Evolutionary conservation across 2,113 vertebrate genomes (phyloP), one percentile per base, ranked within the genome.

Genomic region (Salvelinus fontinalis): DNA sequence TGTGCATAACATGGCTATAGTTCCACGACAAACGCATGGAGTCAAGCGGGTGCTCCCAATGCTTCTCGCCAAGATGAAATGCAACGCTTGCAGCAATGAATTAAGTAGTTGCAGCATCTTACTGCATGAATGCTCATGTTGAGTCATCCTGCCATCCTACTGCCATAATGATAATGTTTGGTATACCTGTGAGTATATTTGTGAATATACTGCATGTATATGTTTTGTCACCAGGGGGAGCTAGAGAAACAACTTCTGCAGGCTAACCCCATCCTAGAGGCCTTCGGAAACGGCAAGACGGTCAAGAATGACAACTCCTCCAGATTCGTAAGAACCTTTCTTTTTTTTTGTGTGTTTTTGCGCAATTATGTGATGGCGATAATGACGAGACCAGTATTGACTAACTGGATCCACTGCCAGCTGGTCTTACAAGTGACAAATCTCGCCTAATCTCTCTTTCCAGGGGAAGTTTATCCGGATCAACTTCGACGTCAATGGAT

Each of bases 281-380:
- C 98, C 82, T 99, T 99, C 62, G 98, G 97, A 87, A 99, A 99
- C 2, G 98, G 95, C 87, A 99, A 99, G 89, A 99, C 98, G 0
- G 97, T 99, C 85, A 99, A 99, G 94, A 99, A 99, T 0, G 97
- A 99, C 93, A 99, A 99, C 93, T 99, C 97, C 1, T 99, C 97
- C 4, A 89, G 98, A 93, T 99, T 99, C 0, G 97, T 99, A 94
- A 97, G 98, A 70, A 49, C 39, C 9, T 44, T 44, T 0, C 5
- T 31, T 8, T 16, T 2, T 1, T 8, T 8, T 34, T 34, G 4
- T 2, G 4, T 2, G 4, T 62, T 4, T 18, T 44, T 2, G 18
- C 24, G n/a, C 24, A 70, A 11, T 13, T n/a, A 16, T 54, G 51
- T 54, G 51, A 5, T 54, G 16, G 3, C 1, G 16, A 4, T 54